Evolutionary conservation across 1,140 invertebrate genomes (phyloP).

Genomic region (Triops cancriformis): DNA sequence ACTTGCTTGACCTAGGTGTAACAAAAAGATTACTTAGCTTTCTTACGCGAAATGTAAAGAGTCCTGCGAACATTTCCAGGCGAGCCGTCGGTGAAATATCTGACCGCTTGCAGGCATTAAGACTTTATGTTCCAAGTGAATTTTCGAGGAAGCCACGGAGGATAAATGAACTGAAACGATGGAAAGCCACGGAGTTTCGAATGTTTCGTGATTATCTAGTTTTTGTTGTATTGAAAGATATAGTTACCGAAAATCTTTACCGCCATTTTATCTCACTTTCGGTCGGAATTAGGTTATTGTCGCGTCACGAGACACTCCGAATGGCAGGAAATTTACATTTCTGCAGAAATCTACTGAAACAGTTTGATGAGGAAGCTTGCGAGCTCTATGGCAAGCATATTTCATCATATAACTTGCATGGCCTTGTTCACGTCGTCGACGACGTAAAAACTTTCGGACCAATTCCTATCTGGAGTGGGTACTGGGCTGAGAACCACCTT

Average conservation of each 20-base stretch:
- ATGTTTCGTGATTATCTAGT: not conserved
- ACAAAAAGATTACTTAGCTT: no score
- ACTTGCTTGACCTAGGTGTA: no score
- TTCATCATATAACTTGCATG: conserved; percentile 7
- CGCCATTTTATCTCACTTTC: not conserved
- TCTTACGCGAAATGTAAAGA: no score
- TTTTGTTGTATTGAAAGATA: no score
- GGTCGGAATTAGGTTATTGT: not conserved
- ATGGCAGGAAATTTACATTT: not conserved
- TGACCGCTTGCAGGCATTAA: no score
- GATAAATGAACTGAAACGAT: no score
- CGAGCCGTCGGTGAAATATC: no score
- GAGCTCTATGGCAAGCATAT: not conserved
- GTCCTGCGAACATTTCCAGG: no score
- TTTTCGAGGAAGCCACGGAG: not conserved
- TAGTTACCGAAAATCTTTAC: not conserved
- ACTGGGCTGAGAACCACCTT: not conserved
- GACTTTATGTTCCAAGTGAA: conserved; percentile 12
- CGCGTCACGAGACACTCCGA: not conserved
- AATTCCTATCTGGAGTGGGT: not conserved
- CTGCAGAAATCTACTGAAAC: not conserved
- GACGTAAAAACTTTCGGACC: not conserved
- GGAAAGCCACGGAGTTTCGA: not conserved
- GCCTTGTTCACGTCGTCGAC: not conserved
- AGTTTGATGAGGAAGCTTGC: not conserved